phyloP scores from a whole-genome alignment of 2,797 vertebrate genomes.

The Bucorvus abyssinicus region DNA sequence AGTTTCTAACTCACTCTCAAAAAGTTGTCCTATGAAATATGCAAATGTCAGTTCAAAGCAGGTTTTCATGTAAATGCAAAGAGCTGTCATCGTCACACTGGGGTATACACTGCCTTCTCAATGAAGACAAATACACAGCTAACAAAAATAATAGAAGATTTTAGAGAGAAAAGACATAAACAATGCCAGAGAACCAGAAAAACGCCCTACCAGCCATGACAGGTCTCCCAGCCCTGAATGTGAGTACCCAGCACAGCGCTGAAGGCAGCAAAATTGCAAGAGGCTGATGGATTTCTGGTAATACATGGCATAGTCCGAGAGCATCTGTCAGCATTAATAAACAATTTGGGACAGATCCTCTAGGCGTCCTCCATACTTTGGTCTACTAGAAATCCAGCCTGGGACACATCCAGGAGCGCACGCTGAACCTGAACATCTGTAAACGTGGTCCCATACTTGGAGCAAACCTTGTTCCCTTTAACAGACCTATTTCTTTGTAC shows the following conservation, averaged over 20 bases:
- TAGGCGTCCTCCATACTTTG: not conserved
- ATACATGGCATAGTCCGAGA: not conserved
- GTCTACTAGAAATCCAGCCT: not conserved
- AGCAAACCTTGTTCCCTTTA: not conserved
- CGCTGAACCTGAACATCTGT: not conserved
- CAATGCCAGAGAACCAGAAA: not conserved
- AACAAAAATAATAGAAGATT: not conserved
- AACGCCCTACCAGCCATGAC: not conserved
- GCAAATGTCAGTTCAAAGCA: not conserved
- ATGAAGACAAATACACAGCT: not conserved
- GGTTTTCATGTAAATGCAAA: constrained; percentile 7
- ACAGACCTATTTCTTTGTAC: not conserved
- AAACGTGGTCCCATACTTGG: not conserved
- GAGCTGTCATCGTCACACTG: not conserved
- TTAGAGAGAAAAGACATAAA: not conserved
- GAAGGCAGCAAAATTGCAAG: not conserved
- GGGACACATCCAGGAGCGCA: not conserved
- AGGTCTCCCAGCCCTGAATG: not conserved
- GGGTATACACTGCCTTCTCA: not conserved
- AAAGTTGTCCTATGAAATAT: not conserved
- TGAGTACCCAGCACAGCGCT: not conserved
- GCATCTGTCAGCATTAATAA: not conserved
- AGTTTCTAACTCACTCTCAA: not conserved
- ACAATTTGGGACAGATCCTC: not conserved
- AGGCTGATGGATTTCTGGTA: not conserved